Evolutionary conservation across 2,113 vertebrate genomes (phyloP).

Genomic region (Eptesicus fuscus): DNA sequence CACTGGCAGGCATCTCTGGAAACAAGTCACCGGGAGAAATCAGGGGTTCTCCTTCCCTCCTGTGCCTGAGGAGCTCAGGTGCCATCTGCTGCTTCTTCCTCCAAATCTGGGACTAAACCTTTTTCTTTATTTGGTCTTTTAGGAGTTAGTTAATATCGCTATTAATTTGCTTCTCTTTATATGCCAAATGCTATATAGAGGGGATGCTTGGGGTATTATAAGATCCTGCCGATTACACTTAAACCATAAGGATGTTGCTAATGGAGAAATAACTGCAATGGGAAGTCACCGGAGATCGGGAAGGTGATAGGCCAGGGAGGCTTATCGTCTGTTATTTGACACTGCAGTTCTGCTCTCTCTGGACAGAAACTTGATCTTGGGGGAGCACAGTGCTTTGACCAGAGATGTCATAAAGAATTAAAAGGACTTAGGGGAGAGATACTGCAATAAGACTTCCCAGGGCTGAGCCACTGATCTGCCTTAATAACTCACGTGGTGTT

Average conservation of each 20-base stretch:
- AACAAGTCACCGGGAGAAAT: not conserved
- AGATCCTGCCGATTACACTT: not conserved
- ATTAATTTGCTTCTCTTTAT: conserved; percentile 5
- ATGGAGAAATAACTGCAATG: not conserved
- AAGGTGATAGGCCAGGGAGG: not conserved
- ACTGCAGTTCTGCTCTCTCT: not conserved
- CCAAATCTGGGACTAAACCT: not conserved
- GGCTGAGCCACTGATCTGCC: not conserved
- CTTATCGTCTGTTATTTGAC: not conserved
- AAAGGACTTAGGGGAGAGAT: not conserved
- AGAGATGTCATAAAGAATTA: not conserved
- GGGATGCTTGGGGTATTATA: not conserved
- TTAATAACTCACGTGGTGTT: not conserved
- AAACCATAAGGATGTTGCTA: not conserved
- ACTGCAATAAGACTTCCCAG: not conserved
- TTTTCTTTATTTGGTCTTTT: not conserved
- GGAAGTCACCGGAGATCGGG: not conserved
- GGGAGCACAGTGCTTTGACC: not conserved
- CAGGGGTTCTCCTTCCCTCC: not conserved
- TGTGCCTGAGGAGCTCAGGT: not conserved
- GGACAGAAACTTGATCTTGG: conserved; percentile 1
- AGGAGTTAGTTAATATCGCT: not conserved
- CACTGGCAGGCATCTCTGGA: not conserved
- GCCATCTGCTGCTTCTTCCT: not conserved
- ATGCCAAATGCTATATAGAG: not conserved